These are phyloP conservation scores for Latheticus oryzae DNA, from an alignment of 2,888 invertebrate genomes.

Conservation along the genomic window DNA sequence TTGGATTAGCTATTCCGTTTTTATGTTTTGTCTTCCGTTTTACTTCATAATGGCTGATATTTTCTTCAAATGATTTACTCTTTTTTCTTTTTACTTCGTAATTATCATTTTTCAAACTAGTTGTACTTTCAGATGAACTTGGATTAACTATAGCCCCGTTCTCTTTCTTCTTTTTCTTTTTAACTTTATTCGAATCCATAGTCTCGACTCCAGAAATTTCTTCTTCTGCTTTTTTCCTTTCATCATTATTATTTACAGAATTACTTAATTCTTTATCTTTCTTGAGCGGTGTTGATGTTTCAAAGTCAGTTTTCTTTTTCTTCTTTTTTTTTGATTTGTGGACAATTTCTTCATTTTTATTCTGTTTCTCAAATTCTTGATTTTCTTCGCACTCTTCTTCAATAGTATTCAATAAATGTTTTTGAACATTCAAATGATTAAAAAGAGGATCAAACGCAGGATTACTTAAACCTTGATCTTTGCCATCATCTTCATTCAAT, in stretches of 20 bases:
- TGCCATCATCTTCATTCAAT: conserved; percentile 28
- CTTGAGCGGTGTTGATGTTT: conserved; percentile 22
- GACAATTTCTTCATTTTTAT: conserved; percentile 5
- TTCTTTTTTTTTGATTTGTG: conserved; percentile 36
- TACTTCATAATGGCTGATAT: conserved; percentile 17
- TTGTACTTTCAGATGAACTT: conserved; percentile 37
- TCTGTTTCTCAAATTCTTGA: conserved; percentile 22
- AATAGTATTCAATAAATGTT: conserved; percentile 54
- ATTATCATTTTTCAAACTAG: conserved; percentile 27
- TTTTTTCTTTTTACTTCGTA: conserved; percentile 41
- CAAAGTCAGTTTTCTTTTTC: conserved; percentile 27
- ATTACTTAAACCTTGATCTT: conserved; percentile 52
- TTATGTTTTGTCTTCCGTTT: conserved; percentile 31
- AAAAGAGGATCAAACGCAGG: conserved; percentile 58
- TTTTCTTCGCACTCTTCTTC: conserved; percentile 51
- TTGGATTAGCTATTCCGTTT: conserved; percentile 34
- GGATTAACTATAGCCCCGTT: conserved; percentile 37
- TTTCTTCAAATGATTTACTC: conserved; percentile 41
- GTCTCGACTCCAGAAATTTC: conserved; percentile 10
- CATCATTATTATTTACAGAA: background rate
- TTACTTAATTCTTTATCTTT: conserved; percentile 38
- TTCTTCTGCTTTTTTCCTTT: conserved; percentile 44
- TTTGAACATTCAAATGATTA: conserved; percentile 49
- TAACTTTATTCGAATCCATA: conserved; percentile 14
- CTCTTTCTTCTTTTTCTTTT: conserved; percentile 41